Base-by-base conservation (phyloP, 2,113 vertebrate genomes). In the Camelus dromedarius region DNA sequence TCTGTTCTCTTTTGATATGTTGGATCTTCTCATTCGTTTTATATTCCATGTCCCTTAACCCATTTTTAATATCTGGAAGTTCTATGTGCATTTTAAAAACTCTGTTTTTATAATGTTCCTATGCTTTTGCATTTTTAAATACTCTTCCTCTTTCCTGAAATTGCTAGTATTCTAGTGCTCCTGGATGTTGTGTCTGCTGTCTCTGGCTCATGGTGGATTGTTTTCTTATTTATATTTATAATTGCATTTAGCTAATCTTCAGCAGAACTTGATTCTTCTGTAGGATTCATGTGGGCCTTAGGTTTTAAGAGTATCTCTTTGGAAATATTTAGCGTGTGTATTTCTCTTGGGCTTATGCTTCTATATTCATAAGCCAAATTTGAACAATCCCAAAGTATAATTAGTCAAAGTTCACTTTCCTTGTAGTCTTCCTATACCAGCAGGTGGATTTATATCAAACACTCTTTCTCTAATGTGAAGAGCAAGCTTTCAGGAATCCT, bases 401-500 rank as follows among this genome's bases (percentile, higher is more conserved):
- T 54, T 66, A 56, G 26, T 73, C 38, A 24, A 58, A 79, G 24
- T 56, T 69, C 12, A 18, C 14, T 26, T 70, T 93, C 46, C 32
- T 62, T 91, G 14, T 60, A 26, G 16, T 93, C 32, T 88, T 88
- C 24, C 22, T 81, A 1, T 38, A 5, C 28, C 1, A 69, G 50
- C 4, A 58, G 58, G 52, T 89, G 22, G 30, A 50, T 64, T 70
- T 81, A 52, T 14, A 58, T 0, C 62, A 56, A 93, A 89, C 24
- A 46, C 7, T 67, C 3, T 35, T 72, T 58, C 52, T 81, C 46
- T 26, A 32, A 48, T 95, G 86, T 79, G 6, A 72, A 77, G 83
- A 89, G 48, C 13, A 50, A 79, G 28, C 64, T 93, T 91, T 52
- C 93, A 83, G 62, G 52, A 86, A 90, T 60, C 6, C 30, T 91